Evolutionary conservation across 2,888 invertebrate genomes (phyloP).

Genomic region (Priocnemis perturbator): DNA sequence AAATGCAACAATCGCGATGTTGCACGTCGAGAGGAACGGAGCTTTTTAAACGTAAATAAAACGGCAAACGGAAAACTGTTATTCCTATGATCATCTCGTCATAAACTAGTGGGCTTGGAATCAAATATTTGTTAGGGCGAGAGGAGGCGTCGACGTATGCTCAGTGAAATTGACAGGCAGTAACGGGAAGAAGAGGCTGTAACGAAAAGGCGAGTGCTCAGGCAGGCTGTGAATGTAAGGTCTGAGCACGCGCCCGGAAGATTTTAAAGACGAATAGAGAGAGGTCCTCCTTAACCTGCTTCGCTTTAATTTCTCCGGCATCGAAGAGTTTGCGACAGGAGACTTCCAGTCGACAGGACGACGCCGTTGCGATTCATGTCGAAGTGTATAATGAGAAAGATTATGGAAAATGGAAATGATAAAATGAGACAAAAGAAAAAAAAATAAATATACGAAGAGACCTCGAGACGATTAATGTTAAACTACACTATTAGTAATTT

Average conservation of each 20-base stretch:
- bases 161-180: constrained; percentile 18
- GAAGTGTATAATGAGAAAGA: constrained; percentile 21
- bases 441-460: constrained; percentile 51
- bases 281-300: constrained; percentile 31
- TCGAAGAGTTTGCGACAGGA: constrained; percentile 21
- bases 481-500: constrained; percentile 70
- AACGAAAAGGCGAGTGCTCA: constrained; percentile 62
- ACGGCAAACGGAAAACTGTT: constrained; percentile 31
- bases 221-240: constrained; percentile 75
- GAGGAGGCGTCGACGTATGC: constrained; percentile 12
- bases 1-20: constrained; percentile 55
- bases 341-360: constrained; percentile 19
- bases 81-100: constrained; percentile 49
- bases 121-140: constrained; percentile 36
- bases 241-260: constrained; percentile 64
- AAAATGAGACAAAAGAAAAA: constrained; percentile 12
- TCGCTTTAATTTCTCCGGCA: constrained; percentile 28
- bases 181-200: constrained; percentile 16
- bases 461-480: constrained; percentile 61
- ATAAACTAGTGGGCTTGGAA: constrained; percentile 49
- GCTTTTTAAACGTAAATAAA: constrained; percentile 9
- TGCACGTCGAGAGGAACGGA: constrained; percentile 22
- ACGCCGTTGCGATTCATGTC: constrained; percentile 29
- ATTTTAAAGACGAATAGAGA: neutral
- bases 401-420: constrained; percentile 11